Percentiles rank a stretch among this genome's conserved stretches.
phyloP scores from a whole-genome alignment of 2,797 vertebrate genomes.

The Chelonia mydas region DNA sequence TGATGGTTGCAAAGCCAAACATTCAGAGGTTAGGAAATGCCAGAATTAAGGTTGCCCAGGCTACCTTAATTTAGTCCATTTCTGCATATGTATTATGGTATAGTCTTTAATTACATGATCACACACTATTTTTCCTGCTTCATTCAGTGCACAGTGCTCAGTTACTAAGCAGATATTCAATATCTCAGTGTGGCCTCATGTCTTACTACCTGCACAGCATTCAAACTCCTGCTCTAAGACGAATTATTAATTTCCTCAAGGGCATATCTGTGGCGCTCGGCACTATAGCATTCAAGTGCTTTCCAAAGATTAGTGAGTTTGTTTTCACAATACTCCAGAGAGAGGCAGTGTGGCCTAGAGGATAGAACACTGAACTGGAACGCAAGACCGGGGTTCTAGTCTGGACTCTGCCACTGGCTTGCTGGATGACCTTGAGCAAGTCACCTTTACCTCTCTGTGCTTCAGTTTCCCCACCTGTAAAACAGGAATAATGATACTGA shows the following conservation, averaged over 20 bases:
- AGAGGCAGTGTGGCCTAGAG: background rate
- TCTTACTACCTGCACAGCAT: background rate
- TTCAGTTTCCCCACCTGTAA: background rate
- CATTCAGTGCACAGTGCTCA: background rate
- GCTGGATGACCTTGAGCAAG: background rate
- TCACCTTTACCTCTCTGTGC: background rate
- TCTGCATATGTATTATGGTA: background rate
- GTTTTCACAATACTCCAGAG: background rate
- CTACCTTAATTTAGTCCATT: background rate
- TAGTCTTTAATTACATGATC: background rate
- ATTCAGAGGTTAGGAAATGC: background rate
- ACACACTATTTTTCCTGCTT: background rate
- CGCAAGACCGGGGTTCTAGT: background rate
- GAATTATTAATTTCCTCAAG: background rate
- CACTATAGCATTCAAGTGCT: background rate
- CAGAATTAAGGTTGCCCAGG: background rate
- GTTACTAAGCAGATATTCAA: fast-evolving
- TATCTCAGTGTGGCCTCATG: background rate
- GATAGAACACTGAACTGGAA: background rate
- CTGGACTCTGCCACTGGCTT: background rate
- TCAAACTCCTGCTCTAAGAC: fast-evolving
- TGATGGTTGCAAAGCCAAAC: background rate
- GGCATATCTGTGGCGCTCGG: background rate
- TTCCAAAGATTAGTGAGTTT: background rate
- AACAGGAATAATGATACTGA: background rate